A percentile compares a stretch with the other conserved stretches of the same genome.
Conservation (phyloP, 1,140 invertebrate species). For the Asobara japonica region DNA sequence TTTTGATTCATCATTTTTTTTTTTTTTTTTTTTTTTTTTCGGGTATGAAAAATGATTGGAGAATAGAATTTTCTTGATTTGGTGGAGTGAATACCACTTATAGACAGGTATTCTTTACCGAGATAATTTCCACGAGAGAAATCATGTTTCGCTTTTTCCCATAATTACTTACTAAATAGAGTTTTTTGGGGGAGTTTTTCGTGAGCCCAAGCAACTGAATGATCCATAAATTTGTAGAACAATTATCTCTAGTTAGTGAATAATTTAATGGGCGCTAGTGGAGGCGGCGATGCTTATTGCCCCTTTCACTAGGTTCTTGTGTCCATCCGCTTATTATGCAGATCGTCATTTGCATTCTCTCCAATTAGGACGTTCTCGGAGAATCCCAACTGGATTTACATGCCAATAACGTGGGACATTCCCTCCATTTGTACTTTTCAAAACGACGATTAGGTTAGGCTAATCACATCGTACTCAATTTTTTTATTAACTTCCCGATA, state of each 20-base stretch:
- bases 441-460: neutral
- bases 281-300: neutral
- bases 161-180: neutral
- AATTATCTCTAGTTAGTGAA: neutral
- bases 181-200: neutral
- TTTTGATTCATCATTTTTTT: too few species aligned
- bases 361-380: neutral
- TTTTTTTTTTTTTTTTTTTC: too few species aligned
- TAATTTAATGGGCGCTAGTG: neutral
- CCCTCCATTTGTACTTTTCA: neutral
- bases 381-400: constrained; percentile 8
- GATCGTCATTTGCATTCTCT: constrained; percentile 10
- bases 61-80: too few species aligned
- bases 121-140: too few species aligned
- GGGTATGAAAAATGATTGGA: too few species aligned
- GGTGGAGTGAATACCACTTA: too few species aligned
- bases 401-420: neutral
- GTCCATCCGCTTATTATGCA: constrained; percentile 11
- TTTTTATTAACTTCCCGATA: too few species aligned
- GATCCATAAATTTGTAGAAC: neutral
- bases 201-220: neutral
- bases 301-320: constrained; percentile 10
- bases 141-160: too few species aligned
- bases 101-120: too few species aligned
- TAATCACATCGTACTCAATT: too few species aligned